phyloP scores from a whole-genome alignment of 2,797 vertebrate species.

The Sitta carolinensis region DNA sequence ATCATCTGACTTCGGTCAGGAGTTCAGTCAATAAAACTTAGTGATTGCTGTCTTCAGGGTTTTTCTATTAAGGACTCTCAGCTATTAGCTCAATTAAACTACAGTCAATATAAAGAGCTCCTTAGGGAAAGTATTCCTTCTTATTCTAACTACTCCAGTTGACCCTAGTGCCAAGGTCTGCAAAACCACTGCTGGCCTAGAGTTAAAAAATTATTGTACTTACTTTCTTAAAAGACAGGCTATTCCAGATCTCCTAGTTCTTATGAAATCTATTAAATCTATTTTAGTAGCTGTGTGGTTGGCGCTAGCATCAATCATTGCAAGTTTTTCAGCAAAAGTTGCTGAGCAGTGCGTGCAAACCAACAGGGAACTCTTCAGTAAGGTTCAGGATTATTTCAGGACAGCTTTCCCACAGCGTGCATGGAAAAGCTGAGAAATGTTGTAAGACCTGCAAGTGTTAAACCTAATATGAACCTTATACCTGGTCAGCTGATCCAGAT shows the following conservation, averaged over 20 bases:
- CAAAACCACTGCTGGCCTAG: background rate
- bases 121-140: background rate
- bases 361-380: background rate
- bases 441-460: background rate
- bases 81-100: background rate
- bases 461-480: background rate
- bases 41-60: background rate
- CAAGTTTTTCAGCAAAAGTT: background rate
- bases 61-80: background rate
- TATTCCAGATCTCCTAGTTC: slow-evolving; percentile 8
- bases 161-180: background rate
- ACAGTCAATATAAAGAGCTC: background rate
- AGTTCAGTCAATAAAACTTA: background rate
- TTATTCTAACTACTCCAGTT: background rate
- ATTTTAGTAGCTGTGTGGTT: background rate
- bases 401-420: background rate
- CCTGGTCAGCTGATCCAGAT: background rate
- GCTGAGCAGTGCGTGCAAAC: background rate
- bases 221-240: background rate
- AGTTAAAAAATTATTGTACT: background rate
- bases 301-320: background rate
- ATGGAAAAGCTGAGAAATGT: background rate
- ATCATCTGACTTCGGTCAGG: background rate
- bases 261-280: slow-evolving; percentile 15
- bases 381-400: background rate